Conservation (phyloP, 1,140 invertebrate species). For the Lepidurus packardi region DNA sequence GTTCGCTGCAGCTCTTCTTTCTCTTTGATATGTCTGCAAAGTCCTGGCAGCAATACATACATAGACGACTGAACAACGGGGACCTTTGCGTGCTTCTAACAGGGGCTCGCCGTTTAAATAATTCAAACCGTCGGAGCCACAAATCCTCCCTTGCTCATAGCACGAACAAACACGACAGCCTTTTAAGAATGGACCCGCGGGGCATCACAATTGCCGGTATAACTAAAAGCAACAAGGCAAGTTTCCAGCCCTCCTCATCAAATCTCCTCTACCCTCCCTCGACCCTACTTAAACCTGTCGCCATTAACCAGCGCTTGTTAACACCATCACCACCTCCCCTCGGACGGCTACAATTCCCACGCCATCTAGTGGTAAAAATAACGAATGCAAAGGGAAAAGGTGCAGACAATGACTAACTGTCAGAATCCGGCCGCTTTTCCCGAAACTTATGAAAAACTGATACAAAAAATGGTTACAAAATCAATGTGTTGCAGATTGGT, state of each 20-base stretch:
- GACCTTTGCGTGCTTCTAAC: constrained; percentile 7
- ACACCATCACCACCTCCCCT: not conserved
- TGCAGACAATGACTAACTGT: not conserved
- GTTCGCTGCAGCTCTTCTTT: not conserved
- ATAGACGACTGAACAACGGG: not conserved
- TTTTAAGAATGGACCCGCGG: not conserved
- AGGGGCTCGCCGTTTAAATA: constrained; percentile 14
- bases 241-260: not conserved
- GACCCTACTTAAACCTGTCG: not conserved
- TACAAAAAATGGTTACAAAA: not conserved
- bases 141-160: not conserved
- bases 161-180: constrained; percentile 1
- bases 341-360: not conserved
- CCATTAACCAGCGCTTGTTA: not conserved
- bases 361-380: not conserved
- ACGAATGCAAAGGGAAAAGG: not conserved
- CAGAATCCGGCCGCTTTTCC: not conserved
- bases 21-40: not conserved
- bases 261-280: not conserved
- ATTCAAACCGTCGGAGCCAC: not conserved
- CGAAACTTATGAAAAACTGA: not conserved
- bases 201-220: not conserved
- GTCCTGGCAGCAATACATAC: not conserved
- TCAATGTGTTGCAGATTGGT: not conserved
- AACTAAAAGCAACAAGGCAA: not conserved